A percentile compares a stretch with the other conserved stretches of the same genome.
Conservation (phyloP, 2,113 vertebrate species). For the Crotalus horridus region DNA sequence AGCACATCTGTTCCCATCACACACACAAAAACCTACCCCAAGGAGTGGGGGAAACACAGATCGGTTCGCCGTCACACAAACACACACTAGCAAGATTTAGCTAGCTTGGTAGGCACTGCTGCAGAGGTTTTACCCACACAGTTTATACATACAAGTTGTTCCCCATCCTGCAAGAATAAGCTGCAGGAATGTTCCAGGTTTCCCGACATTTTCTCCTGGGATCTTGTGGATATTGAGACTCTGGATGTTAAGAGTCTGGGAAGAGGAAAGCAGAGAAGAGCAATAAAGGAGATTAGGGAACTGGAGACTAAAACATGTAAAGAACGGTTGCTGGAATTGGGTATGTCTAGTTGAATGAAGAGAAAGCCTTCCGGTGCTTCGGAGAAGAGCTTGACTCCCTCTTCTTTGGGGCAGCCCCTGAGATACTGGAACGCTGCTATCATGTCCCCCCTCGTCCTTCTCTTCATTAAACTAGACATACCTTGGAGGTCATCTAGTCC, state of each 20-base stretch:
- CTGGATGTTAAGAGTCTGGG: neutral
- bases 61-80: neutral
- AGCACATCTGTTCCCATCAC: neutral
- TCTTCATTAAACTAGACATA: too few species aligned
- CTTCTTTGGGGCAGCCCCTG: too few species aligned
- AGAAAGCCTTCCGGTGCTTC: too few species aligned
- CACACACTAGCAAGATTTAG: neutral
- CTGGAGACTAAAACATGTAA: too few species aligned
- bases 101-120: neutral
- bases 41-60: neutral
- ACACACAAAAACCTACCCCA: neutral
- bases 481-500: too few species aligned
- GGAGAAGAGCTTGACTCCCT: too few species aligned
- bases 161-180: neutral
- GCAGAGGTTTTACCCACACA: neutral
- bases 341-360: too few species aligned
- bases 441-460: too few species aligned
- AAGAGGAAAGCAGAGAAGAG: neutral
- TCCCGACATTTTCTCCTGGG: neutral
- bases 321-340: too few species aligned
- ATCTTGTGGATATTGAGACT: too few species aligned
- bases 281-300: neutral
- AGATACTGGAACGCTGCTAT: too few species aligned
- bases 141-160: neutral
- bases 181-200: neutral